A percentile compares a stretch with the other conserved stretches of the same genome.
Evolutionary conservation across 2,113 vertebrate genomes (phyloP).

Genomic region (Tichodroma muraria): DNA sequence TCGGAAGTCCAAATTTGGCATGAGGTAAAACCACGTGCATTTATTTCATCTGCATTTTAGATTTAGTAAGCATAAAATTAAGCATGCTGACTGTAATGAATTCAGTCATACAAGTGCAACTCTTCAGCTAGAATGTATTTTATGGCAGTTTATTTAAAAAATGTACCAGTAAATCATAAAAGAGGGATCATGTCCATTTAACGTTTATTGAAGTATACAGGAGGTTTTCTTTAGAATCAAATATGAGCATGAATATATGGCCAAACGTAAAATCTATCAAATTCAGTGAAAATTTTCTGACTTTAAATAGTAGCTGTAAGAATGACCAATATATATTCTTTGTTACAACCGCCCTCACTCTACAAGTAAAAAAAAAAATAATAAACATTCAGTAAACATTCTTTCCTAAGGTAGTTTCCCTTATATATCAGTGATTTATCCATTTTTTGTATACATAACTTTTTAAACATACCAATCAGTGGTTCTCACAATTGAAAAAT

Average conservation of each 20-base stretch:
- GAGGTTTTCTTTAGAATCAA: constrained; percentile 85
- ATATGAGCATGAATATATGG: constrained; percentile 84
- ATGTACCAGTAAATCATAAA: constrained; percentile 88
- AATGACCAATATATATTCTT: constrained; percentile 92
- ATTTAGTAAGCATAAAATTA: constrained; percentile 83
- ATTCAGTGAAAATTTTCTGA: constrained; percentile 80
- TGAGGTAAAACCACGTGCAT: constrained; percentile 86
- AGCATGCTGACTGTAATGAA: constrained; percentile 80
- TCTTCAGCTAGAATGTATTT: constrained; percentile 73
- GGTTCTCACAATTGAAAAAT: constrained; percentile 99
- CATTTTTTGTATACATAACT: constrained; percentile 96
- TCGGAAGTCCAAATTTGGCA: constrained; percentile 75
- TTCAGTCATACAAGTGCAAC: constrained; percentile 84
- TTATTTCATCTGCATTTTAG: constrained; percentile 82
- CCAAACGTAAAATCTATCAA: constrained; percentile 82
- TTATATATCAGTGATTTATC: constrained; percentile 94
- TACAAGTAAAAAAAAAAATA: constrained; percentile 86
- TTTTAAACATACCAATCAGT: constrained; percentile 99
- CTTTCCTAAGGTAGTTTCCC: constrained; percentile 96
- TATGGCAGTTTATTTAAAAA: constrained; percentile 84
- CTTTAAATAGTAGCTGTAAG: constrained; percentile 91
- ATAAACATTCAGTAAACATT: constrained; percentile 98
- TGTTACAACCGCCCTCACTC: constrained; percentile 86
- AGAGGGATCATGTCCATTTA: constrained; percentile 84
- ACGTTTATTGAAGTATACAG: constrained; percentile 93